These are phyloP conservation scores for Macrotus californicus DNA, from an alignment of 2,113 vertebrate genomes.

Conservation along the genomic window DNA sequence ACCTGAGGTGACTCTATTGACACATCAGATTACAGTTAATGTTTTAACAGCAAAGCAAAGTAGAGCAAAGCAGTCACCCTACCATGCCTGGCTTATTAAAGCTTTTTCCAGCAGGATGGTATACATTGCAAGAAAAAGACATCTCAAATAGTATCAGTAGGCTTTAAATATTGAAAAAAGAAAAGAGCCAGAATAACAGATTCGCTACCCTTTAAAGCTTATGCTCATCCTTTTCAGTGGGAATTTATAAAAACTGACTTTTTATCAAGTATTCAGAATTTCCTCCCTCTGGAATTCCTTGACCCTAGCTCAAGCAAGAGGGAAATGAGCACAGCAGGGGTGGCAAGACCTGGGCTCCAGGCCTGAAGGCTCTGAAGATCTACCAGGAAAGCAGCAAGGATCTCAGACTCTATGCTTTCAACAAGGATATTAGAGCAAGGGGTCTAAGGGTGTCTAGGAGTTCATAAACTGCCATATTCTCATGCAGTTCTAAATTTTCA, in stretches of 20 bases:
- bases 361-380: background rate
- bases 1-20: conserved; percentile 64
- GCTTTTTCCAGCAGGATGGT: background rate
- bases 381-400: background rate
- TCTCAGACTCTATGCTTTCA: background rate
- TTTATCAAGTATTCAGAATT: background rate
- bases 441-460: background rate
- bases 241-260: background rate
- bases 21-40: conserved; percentile 54
- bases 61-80: background rate
- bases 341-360: background rate
- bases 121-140: background rate
- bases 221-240: background rate
- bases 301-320: background rate
- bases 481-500: background rate
- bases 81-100: conserved; percentile 10
- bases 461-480: background rate
- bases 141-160: background rate
- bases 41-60: conserved; percentile 66
- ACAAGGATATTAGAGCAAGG: background rate
- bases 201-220: conserved; percentile 2
- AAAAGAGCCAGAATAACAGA: background rate
- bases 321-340: background rate
- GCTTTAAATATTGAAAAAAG: background rate
- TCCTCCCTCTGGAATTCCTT: background rate